phyloP scores from a whole-genome alignment of 2,113 vertebrate genomes.

The Channa maculata region DNA sequence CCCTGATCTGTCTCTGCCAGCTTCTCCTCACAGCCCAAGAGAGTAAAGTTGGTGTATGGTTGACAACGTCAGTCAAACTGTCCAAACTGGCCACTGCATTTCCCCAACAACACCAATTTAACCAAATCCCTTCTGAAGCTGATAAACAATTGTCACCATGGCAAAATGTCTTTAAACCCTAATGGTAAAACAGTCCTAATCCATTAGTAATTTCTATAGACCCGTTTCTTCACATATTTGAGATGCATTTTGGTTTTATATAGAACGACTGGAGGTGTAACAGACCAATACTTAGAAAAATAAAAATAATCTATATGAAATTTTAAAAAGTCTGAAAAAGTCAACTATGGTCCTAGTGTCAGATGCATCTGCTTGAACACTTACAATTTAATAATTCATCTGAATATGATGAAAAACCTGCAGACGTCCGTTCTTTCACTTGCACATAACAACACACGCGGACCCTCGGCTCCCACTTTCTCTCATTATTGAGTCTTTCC shows the following conservation, averaged over 20 bases:
- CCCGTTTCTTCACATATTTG: too few species aligned
- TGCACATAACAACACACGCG: conserved; percentile 16
- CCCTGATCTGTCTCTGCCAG: conserved; percentile 18
- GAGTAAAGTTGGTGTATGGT: conserved; percentile 9
- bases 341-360: too few species aligned
- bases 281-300: too few species aligned
- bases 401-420: conserved; percentile 31
- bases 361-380: conserved; percentile 28
- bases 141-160: conserved; percentile 16
- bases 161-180: conserved; percentile 7
- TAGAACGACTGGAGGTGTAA: too few species aligned
- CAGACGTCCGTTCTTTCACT: conserved; percentile 28
- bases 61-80: conserved; percentile 34
- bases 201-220: conserved; percentile 4
- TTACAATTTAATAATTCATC: conserved; percentile 40
- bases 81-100: conserved; percentile 29
- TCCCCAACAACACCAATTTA: conserved; percentile 55
- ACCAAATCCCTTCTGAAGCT: conserved; percentile 20
- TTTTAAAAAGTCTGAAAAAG: too few species aligned
- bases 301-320: not conserved
- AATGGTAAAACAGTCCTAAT: conserved; percentile 1
- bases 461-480: conserved; percentile 45
- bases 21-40: conserved; percentile 15
- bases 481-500: conserved; percentile 74
- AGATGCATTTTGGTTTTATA: too few species aligned